Evolutionary conservation across 2,888 invertebrate genomes (phyloP).

Genomic region (Acanthosepion esculentum): DNA sequence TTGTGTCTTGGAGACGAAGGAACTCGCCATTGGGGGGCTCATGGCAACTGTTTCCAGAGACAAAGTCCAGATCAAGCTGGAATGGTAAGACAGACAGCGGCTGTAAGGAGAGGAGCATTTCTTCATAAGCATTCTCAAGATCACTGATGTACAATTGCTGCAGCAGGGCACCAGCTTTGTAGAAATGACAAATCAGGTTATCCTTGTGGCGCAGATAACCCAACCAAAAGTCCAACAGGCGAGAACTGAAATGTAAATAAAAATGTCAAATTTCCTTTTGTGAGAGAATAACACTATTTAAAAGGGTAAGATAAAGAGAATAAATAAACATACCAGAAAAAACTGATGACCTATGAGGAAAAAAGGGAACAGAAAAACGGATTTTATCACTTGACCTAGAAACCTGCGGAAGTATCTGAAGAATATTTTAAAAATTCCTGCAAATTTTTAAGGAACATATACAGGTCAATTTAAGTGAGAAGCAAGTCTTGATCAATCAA

Average conservation of each 20-base stretch:
- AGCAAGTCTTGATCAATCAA: too few relatives aligned
- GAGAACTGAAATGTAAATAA: conserved; percentile 78
- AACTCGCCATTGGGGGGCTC: conserved; percentile 37
- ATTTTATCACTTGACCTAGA: too few relatives aligned
- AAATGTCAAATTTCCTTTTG: too few relatives aligned
- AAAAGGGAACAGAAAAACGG: too few relatives aligned
- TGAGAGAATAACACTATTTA: too few relatives aligned
- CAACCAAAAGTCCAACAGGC: conserved; percentile 92
- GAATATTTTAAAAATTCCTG: too few relatives aligned
- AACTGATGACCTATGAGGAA: too few relatives aligned
- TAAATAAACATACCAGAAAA: too few relatives aligned
- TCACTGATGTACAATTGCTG: conserved; percentile 81
- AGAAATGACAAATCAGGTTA: conserved; percentile 86
- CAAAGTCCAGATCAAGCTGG: conserved; percentile 80
- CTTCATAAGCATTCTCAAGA: conserved; percentile 81
- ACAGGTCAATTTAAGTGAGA: too few relatives aligned
- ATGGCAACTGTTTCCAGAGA: conserved; percentile 52
- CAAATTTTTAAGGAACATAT: too few relatives aligned
- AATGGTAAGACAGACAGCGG: conserved; percentile 87
- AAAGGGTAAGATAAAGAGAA: too few relatives aligned
- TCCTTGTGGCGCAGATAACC: conserved; percentile 89
- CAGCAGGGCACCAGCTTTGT: conserved; percentile 84
- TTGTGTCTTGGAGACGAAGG: neutral
- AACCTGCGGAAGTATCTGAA: too few relatives aligned
- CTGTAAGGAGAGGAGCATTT: conserved; percentile 85